These are phyloP conservation scores for Hypercompe scribonia DNA, from an alignment of 2,888 invertebrate species.

Conservation along the genomic window DNA sequence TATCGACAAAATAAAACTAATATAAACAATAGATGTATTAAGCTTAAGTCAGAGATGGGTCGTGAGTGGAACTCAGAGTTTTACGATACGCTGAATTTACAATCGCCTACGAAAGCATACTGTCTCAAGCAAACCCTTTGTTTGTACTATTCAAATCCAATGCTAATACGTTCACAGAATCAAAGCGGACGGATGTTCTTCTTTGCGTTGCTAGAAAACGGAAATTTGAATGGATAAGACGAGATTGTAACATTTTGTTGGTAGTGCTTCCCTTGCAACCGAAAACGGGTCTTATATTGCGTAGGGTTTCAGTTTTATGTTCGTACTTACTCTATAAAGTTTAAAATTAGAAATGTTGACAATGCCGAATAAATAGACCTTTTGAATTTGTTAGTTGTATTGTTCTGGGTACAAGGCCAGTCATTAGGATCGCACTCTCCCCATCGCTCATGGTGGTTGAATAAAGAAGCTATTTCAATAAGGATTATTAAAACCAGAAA, in stretches of 20 bases:
- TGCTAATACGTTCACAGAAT: slow-evolving; percentile 85
- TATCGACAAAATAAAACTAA: not conserved
- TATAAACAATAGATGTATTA: slow-evolving; percentile 32
- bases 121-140: slow-evolving; percentile 85
- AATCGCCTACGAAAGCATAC: slow-evolving; percentile 85
- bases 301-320: slow-evolving; percentile 26
- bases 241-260: slow-evolving; percentile 66
- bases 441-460: not conserved
- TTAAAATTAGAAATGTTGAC: slow-evolving; percentile 20
- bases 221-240: slow-evolving; percentile 75
- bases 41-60: slow-evolving; percentile 39
- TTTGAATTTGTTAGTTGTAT: slow-evolving; percentile 10
- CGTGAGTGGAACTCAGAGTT: slow-evolving; percentile 67
- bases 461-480: not conserved
- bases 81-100: slow-evolving; percentile 84
- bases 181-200: slow-evolving; percentile 82
- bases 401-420: slow-evolving; percentile 1
- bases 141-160: slow-evolving; percentile 86
- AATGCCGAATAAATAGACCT: slow-evolving; percentile 20
- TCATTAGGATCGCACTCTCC: not conserved
- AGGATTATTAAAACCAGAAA: not conserved
- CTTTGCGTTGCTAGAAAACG: slow-evolving; percentile 74
- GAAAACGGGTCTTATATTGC: slow-evolving; percentile 22
- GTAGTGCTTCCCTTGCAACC: slow-evolving; percentile 35
- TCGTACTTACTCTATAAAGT: slow-evolving; percentile 23